Base-by-base conservation (phyloP, 1,140 invertebrate genomes). In the Philopotamus ludificatus region DNA sequence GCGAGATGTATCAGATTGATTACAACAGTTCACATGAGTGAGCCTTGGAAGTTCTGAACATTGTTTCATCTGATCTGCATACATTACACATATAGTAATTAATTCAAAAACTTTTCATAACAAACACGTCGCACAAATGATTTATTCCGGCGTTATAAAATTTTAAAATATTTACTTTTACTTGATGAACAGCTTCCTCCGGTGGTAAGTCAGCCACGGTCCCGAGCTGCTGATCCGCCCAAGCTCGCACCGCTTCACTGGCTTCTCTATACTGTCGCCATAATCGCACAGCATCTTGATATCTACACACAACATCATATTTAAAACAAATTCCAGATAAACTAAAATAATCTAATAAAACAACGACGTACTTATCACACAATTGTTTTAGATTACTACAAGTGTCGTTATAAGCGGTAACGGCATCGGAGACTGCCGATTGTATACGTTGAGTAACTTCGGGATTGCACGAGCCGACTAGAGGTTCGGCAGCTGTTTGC, bases 231-330 rank as follows among this genome's bases (percentile, higher is more conserved):
- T 84, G 83, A 71, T 91, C 88, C 34, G 87, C 84, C 81, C 86
- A 90, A 59, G 80, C 83, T 54, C 87, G 84, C 42, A 92, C 85
- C 2, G 85, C 82, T n/a, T 88, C 87, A 28, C 86, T 88, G 1
- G 88, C 87, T 71, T 89, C 88, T 20, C 86, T 81, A 77, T 91
- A 92, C 49, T 86, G 82, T 70, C 87, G 80, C 90, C 90, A 93
- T 26, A 92, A 81, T 23, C 86, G 84, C 45, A 90, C 88, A 1
- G 89, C 90, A 74, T 87, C 78, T 71, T 90, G 85, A 77, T 87
- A 87, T 70, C 82, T 83, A 25, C 16, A 22, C 21, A 44, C 3
- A 22, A n/a, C 20, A 60, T 22, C 16, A 58, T 42, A 22, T 41
- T 21, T 4, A 39, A 58, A 42, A 41, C 3, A 39, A 57, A 34